phyloP scores from a whole-genome alignment of 2,888 invertebrate genomes.

The Glyphotaelius pellucidus region DNA sequence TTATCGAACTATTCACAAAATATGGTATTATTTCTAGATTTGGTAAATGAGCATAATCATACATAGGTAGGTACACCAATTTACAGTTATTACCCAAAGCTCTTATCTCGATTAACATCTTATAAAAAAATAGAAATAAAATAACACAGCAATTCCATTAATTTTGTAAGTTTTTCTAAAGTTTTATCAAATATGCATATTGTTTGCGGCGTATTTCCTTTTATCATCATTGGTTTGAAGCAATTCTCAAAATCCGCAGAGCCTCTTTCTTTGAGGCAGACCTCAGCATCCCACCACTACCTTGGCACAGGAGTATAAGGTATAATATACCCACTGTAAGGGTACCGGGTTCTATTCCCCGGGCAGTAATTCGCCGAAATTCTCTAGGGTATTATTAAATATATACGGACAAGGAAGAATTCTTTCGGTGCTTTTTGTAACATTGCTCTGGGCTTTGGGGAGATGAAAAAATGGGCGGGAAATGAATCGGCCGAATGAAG shows the following conservation, averaged over 20 bases:
- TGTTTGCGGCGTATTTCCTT: not conserved
- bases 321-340: not conserved
- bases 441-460: slow-evolving; percentile 44
- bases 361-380: slow-evolving; percentile 35
- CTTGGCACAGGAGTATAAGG: not conserved
- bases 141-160: not conserved
- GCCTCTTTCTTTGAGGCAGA: not conserved
- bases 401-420: slow-evolving; percentile 32
- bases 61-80: not conserved
- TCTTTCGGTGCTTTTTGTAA: slow-evolving; percentile 47
- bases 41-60: not conserved
- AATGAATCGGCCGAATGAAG: slow-evolving; percentile 18
- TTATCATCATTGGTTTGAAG: not conserved
- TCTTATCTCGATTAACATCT: not conserved
- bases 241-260: not conserved
- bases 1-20: not conserved
- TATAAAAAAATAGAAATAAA: not conserved
- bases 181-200: not conserved
- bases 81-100: not conserved
- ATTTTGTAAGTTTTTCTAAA: not conserved
- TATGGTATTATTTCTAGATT: not conserved
- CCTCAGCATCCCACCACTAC: not conserved
- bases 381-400: slow-evolving; percentile 41
- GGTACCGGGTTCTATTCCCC: slow-evolving; percentile 25
- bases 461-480: slow-evolving; percentile 35